Percentiles rank a stretch among this genome's conserved stretches.
Evolutionary conservation across 2,113 vertebrate genomes (phyloP).

Genomic region (Corythornis cristatus): DNA sequence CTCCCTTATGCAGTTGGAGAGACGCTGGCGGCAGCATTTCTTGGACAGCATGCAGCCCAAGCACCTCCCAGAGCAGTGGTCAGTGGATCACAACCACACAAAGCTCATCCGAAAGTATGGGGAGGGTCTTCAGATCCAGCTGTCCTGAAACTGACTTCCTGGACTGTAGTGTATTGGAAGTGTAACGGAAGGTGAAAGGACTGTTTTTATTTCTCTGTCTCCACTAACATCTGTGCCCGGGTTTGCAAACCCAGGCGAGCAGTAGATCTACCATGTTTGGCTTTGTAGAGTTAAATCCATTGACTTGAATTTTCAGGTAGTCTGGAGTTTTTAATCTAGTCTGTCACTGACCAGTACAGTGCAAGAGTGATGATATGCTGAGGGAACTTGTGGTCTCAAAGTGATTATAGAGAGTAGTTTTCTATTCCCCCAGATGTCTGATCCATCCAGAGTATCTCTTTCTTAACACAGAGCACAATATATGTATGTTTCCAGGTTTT

Average conservation of each 20-base stretch:
- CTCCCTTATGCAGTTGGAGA: constrained; percentile 92
- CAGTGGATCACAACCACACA: constrained; percentile 91
- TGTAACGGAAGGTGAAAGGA: neutral
- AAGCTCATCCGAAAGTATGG: constrained; percentile 93
- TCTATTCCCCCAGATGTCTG: neutral
- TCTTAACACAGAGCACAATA: neutral
- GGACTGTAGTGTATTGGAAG: neutral
- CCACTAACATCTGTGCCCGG: neutral
- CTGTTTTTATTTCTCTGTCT: neutral
- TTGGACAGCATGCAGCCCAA: constrained; percentile 89
- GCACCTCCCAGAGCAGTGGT: constrained; percentile 92
- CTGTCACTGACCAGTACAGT: neutral
- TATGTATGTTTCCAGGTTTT: neutral
- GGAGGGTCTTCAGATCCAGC: constrained; percentile 83
- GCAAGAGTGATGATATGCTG: neutral
- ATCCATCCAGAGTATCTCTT: neutral
- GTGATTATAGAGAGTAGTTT: neutral
- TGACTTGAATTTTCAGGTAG: neutral
- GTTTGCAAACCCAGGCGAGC: neutral
- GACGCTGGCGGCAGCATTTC: constrained; percentile 95
- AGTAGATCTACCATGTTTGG: neutral
- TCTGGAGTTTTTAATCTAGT: constrained; percentile 15
- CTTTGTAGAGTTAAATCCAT: neutral
- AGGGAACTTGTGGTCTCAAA: neutral
- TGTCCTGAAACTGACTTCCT: constrained; percentile 56